Conservation (phyloP, 64 coral and sea anemone species). For the Stichodactyla mertensii region DNA sequence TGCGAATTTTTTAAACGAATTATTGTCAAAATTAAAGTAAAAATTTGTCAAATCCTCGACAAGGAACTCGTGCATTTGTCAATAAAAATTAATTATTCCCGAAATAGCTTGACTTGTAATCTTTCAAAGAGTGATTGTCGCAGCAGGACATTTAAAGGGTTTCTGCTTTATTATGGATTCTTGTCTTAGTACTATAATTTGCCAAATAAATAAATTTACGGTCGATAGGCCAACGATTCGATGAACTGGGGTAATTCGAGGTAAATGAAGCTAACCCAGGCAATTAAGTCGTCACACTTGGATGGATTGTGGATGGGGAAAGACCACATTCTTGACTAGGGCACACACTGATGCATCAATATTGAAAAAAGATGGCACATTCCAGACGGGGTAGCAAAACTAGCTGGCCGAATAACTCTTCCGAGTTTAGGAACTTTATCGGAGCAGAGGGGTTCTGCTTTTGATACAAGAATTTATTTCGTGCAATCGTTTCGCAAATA, state of each 20-base stretch:
- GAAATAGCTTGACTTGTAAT: conserved; percentile 1
- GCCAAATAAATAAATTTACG: conserved; percentile 22
- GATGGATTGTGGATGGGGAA: conserved; percentile 2
- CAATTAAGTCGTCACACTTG: not conserved
- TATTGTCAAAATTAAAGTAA: not conserved
- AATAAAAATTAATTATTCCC: conserved; percentile 20
- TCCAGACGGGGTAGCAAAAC: not conserved
- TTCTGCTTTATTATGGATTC: conserved; percentile 11
- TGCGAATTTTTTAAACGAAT: not conserved
- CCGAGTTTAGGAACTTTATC: not conserved
- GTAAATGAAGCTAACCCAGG: not conserved
- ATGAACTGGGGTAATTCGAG: not conserved
- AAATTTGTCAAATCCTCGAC: not conserved
- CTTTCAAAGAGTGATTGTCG: conserved; percentile 14
- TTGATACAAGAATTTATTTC: not conserved
- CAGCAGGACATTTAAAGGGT: not conserved
- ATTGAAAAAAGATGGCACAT: not conserved
- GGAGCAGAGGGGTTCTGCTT: not conserved
- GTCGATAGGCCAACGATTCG: not conserved
- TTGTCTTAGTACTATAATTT: conserved; percentile 16
- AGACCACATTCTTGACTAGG: not conserved
- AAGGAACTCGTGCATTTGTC: not conserved
- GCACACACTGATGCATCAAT: not conserved
- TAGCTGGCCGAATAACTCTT: not conserved
- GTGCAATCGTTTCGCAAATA: not conserved